Conservation (phyloP, 2,113 vertebrate species). For the Empidonax alnorum region DNA sequence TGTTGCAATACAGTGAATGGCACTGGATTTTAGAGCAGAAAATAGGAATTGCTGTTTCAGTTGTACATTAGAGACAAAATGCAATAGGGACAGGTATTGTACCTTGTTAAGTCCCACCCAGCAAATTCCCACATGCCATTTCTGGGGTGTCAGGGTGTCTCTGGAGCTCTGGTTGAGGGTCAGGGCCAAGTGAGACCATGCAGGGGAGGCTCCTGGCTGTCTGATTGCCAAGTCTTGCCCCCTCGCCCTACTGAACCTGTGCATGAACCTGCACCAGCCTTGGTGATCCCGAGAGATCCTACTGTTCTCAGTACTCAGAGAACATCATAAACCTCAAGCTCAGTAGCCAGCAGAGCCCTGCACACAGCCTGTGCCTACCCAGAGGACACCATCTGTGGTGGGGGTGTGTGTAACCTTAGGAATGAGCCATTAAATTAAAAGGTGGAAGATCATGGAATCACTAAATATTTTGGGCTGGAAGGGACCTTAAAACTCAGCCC, state of each 20-base stretch:
- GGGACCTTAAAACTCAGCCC: neutral
- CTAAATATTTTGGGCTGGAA: too few species aligned
- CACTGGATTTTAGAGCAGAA: rapidly evolving
- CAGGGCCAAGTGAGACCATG: rapidly evolving
- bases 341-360: neutral
- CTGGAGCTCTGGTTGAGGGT: too few species aligned
- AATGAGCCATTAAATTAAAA: neutral
- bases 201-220: neutral
- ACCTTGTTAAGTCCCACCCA: rapidly evolving
- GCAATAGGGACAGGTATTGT: neutral
- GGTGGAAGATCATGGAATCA: neutral
- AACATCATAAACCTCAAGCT: neutral
- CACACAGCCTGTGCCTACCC: too few species aligned
- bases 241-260: rapidly evolving
- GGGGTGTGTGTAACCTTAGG: neutral
- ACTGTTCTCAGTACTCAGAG: neutral
- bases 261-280: neutral
- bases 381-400: neutral
- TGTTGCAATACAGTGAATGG: rapidly evolving
- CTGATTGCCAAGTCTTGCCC: neutral
- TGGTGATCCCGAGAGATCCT: neutral
- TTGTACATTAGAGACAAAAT: rapidly evolving
- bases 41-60: neutral
- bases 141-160: neutral
- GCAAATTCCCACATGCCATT: rapidly evolving